Evolutionary conservation across 2,888 invertebrate genomes (phyloP).

Genomic region (Zeuzera pyrina): DNA sequence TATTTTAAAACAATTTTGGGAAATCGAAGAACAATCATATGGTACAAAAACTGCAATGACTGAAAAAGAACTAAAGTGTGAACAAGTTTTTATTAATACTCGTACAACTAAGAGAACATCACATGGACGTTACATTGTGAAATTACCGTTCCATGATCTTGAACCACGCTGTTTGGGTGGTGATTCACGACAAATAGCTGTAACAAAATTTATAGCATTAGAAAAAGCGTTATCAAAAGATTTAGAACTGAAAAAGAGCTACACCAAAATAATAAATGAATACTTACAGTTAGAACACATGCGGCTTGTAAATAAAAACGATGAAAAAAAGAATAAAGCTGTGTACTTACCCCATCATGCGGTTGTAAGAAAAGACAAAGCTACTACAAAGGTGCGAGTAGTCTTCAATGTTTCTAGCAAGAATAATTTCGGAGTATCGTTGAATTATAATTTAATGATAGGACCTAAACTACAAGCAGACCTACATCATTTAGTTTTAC

Average conservation of each 20-base stretch:
- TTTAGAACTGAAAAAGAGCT: conserved; percentile 10
- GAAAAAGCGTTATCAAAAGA: conserved; percentile 11
- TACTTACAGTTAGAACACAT: conserved; percentile 15
- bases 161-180: conserved; percentile 8
- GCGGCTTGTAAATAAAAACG: conserved; percentile 3
- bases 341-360: conserved; percentile 25
- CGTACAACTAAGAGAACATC: conserved; percentile 10
- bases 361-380: conserved; percentile 18
- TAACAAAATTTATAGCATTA: conserved; percentile 7
- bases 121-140: conserved; percentile 10
- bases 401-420: conserved; percentile 21
- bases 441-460: conserved; percentile 20
- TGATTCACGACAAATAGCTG: conserved; percentile 9
- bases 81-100: conserved; percentile 8
- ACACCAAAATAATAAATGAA: conserved; percentile 14
- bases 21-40: conserved; percentile 10
- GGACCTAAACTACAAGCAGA: too few species aligned
- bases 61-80: conserved; percentile 9
- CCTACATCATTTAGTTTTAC: conserved; percentile 21
- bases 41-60: conserved; percentile 4
- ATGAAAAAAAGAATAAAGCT: conserved; percentile 3
- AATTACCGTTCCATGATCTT: conserved; percentile 6
- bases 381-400: conserved; percentile 20
- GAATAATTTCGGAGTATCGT: conserved; percentile 14
- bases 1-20: conserved; percentile 12